A percentile compares a stretch with the other conserved stretches of the same genome.
Conservation (phyloP, 2,888 invertebrate species). For the Geotrupes spiniger region DNA sequence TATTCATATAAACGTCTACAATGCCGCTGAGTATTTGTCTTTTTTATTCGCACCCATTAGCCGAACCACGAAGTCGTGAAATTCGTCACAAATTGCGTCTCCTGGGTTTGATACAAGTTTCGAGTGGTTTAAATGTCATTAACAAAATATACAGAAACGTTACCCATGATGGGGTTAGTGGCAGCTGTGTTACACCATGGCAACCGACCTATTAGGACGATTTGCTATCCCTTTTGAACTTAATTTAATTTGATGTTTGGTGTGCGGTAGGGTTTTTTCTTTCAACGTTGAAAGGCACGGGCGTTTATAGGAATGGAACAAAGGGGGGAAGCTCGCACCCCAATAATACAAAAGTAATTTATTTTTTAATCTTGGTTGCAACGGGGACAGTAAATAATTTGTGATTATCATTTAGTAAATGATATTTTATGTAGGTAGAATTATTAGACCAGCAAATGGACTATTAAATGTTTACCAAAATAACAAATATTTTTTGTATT, state of each 20-base stretch:
- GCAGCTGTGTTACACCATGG: background rate
- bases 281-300: too few species aligned
- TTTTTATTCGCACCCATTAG: background rate
- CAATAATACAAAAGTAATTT: too few species aligned
- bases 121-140: slow-evolving; percentile 4
- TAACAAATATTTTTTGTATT: too few species aligned
- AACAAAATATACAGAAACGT: slow-evolving; percentile 1
- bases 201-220: background rate
- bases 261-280: background rate
- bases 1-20: background rate
- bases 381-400: too few species aligned
- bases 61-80: slow-evolving; percentile 1
- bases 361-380: too few species aligned
- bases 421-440: too few species aligned
- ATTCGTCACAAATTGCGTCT: slow-evolving; percentile 1
- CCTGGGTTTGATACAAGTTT: too few species aligned
- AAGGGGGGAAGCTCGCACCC: too few species aligned
- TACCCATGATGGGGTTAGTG: background rate
- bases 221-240: background rate
- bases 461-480: too few species aligned
- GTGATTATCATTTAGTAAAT: too few species aligned
- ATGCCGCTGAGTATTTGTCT: background rate
- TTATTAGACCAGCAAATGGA: too few species aligned
- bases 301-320: too few species aligned
- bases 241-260: background rate